phyloP scores from a whole-genome alignment of 2,797 vertebrate species.

The Melopsittacus undulatus region DNA sequence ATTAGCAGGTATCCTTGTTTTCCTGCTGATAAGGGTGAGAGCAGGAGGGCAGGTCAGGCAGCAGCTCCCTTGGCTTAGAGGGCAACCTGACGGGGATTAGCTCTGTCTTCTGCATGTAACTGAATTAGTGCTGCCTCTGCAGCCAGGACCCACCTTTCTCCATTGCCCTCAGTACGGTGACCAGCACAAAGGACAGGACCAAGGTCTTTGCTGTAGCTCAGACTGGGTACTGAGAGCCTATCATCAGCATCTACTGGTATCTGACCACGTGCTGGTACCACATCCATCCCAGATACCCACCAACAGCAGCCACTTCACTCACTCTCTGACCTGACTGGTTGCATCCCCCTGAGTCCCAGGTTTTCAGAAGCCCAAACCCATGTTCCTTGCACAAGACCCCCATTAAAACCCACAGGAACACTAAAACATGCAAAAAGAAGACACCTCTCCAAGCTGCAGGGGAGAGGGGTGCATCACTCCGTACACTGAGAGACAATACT shows the following conservation, averaged over 20 bases:
- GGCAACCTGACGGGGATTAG: not conserved
- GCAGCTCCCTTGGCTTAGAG: not conserved
- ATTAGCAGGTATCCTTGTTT: constrained; percentile 4
- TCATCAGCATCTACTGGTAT: not conserved
- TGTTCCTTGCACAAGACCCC: fast-evolving
- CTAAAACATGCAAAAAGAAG: not conserved
- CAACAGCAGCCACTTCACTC: not conserved
- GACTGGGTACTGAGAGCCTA: not conserved
- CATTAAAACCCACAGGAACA: not conserved
- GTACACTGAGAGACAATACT: fast-evolving
- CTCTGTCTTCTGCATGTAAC: not conserved
- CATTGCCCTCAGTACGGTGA: not conserved
- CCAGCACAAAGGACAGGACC: not conserved
- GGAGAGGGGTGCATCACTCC: not conserved
- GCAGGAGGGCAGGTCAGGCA: constrained; percentile 25
- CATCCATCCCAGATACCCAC: not conserved
- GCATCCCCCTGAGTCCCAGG: not conserved
- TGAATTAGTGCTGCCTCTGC: constrained; percentile 38
- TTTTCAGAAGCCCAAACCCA: not conserved
- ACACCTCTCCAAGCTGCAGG: fast-evolving
- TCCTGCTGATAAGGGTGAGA: not conserved
- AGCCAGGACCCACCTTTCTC: not conserved
- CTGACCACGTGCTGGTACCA: fast-evolving
- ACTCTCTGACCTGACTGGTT: not conserved
- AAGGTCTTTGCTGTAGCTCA: not conserved